These are phyloP conservation scores for Xyliphius kryptos DNA, from an alignment of 2,113 vertebrate species.

Conservation along the genomic window DNA sequence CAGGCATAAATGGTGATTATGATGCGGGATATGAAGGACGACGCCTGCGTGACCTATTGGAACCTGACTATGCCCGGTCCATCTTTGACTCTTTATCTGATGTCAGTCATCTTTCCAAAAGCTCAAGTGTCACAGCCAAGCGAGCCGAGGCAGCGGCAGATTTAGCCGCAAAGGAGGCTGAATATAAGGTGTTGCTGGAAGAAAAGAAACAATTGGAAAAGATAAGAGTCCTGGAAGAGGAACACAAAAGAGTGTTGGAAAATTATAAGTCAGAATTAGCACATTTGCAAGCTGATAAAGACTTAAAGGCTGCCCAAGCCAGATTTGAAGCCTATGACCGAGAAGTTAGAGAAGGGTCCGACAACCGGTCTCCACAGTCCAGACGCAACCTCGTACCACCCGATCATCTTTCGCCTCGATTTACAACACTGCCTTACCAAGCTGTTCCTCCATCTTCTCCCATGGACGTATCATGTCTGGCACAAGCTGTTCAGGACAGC, in stretches of 20 bases:
- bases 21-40: neutral
- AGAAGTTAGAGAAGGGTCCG: neutral
- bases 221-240: neutral
- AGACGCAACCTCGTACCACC: neutral
- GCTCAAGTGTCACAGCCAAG: neutral
- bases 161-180: neutral
- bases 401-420: neutral
- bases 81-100: neutral
- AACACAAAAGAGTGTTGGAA: neutral
- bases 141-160: neutral
- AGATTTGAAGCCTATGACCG: neutral
- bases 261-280: neutral
- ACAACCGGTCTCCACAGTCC: neutral
- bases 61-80: neutral
- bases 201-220: neutral
- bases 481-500: conserved; percentile 23
- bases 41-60: neutral
- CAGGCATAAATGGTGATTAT: neutral
- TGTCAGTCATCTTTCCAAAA: neutral
- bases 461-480: neutral
- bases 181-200: neutral
- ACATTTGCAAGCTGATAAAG: neutral
- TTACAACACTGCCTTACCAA: too few relatives aligned
- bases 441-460: neutral
- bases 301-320: neutral